These are phyloP conservation scores for Emydocephalus ijimae DNA, from an alignment of 2,113 vertebrate genomes.

Conservation along the genomic window DNA sequence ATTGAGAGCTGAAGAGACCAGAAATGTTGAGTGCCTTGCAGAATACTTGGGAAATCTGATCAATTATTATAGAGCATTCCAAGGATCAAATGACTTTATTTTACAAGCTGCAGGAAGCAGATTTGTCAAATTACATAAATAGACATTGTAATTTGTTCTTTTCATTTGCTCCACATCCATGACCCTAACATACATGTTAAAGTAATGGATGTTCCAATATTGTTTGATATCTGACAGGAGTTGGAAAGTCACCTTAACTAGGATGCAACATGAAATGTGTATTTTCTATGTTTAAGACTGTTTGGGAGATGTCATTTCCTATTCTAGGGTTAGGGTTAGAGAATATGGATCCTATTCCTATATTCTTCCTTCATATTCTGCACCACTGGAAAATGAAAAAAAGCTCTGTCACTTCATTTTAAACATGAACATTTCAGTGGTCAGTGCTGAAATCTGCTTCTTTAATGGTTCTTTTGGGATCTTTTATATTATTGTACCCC, in stretches of 20 bases:
- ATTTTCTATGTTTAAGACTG: neutral
- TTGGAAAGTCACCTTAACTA: neutral
- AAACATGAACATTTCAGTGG: neutral
- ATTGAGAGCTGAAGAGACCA: neutral
- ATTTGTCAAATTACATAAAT: neutral
- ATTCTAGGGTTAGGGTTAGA: too few species aligned
- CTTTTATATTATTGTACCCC: neutral
- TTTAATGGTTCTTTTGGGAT: neutral
- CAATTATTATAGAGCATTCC: neutral
- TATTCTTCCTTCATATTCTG: neutral
- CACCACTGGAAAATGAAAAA: neutral
- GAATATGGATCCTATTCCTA: too few species aligned
- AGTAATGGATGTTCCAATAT: neutral
- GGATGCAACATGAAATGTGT: neutral
- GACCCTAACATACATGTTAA: too few species aligned
- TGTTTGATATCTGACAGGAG: neutral
- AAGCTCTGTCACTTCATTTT: neutral
- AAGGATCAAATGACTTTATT: neutral
- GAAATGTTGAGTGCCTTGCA: neutral
- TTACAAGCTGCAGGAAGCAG: neutral
- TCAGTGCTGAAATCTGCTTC: neutral
- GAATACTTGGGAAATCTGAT: neutral
- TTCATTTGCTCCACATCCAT: neutral
- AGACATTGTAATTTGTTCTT: neutral
- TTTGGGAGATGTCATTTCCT: neutral